Base-by-base conservation (phyloP, 2,888 invertebrate species). In the Aspidiotus rigidus region DNA sequence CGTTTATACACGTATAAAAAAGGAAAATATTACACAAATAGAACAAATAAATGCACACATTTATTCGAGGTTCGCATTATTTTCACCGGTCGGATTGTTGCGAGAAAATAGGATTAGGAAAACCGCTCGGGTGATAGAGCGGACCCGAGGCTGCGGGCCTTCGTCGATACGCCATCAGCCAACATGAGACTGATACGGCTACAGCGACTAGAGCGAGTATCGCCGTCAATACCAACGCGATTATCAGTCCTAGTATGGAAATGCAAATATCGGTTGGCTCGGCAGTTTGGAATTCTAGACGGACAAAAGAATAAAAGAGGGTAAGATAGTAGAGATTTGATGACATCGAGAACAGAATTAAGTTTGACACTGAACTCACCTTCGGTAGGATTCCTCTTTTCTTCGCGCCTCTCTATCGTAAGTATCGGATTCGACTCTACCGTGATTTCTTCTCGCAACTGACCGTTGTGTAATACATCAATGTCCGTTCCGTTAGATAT, bases 101-200 rank as follows among this genome's bases (percentile, higher is more conserved):
- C 13, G 90, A 86, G 81, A 93, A 93, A 77, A 94, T 83, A 74
- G 94, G 93, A 80, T 94, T 94, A 71, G 94, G 94, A 81, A 94
- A 93, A 81, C 94, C 93, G 73, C 93, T 90, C 74, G 94, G 94
- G 82, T 94, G 94, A 74, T 94, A 93, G 75, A 94, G 83, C 61
- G 94, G 94, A 55, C 93, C 93, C 73, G 90, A 85, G 64, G 89
- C 85, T 76, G 91, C 91, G 66, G 93, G 90, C 54, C 62, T 53
- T 75, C 93, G 85, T 74, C 93, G 81, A 81, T 93, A 93, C 75
- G 94, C 94, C 85, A 94, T 90, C 73, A 94, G 83, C 94, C 94
- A 95, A 80, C 94, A 94, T 72, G 93, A 93, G 71, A 94, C 93
- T 70, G 93, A 93, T 64, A 94, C 90, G 41, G 94, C 94, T 70